These are phyloP conservation scores for Esox masquinongy DNA, from an alignment of 2,797 vertebrate species.

Conservation along the genomic window DNA sequence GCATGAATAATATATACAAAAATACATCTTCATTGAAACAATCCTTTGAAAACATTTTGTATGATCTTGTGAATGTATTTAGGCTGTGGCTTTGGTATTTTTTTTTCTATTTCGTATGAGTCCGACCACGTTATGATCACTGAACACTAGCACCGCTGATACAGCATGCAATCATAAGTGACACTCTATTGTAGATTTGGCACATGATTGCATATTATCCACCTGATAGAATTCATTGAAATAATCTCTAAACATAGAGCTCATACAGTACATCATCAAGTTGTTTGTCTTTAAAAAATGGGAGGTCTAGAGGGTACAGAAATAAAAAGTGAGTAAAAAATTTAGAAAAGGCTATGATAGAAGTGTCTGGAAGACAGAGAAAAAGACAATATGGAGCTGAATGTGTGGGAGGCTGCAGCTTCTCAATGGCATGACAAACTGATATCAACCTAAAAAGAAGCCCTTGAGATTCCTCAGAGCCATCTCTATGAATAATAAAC, in stretches of 20 bases:
- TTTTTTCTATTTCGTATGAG: background rate
- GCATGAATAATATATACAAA: too few species aligned
- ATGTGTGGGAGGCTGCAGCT: background rate
- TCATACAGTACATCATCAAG: background rate
- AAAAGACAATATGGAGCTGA: background rate
- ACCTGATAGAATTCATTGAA: background rate
- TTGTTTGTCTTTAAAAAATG: background rate
- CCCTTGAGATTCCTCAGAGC: background rate
- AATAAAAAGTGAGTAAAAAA: background rate
- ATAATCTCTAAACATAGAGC: background rate
- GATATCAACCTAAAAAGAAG: background rate
- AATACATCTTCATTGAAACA: too few species aligned
- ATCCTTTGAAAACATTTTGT: too few species aligned
- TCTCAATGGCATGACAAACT: background rate
- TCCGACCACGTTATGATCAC: too few species aligned
- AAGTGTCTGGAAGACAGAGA: background rate
- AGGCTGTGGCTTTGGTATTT: background rate
- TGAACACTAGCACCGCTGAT: background rate
- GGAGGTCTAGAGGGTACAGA: background rate
- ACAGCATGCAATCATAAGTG: background rate
- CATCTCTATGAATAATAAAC: slow-evolving; percentile 9
- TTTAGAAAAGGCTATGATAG: background rate
- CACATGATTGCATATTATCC: background rate
- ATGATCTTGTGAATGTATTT: too few species aligned
- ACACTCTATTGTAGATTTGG: background rate